These are phyloP conservation scores for Sebastes iracundus DNA, from an alignment of 2,797 vertebrate species.

Conservation along the genomic window DNA sequence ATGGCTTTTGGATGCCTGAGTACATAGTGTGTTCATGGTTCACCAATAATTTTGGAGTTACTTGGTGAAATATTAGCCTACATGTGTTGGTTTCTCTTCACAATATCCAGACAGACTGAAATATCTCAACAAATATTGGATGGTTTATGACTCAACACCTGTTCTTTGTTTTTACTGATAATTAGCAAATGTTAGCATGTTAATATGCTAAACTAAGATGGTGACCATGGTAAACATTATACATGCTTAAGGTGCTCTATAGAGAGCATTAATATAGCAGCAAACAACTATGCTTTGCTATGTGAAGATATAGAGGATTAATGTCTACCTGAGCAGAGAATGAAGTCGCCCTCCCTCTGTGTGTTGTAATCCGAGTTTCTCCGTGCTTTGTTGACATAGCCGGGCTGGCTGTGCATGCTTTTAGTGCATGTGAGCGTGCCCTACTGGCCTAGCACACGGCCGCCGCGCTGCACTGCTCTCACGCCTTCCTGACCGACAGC, in stretches of 20 bases:
- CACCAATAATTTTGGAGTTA: not conserved
- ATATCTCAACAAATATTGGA: not conserved
- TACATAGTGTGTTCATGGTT: not conserved
- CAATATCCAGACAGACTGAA: not conserved
- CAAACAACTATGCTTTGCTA: not conserved
- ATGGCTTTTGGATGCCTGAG: not conserved
- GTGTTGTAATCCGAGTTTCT: too few species aligned
- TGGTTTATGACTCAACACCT: not conserved
- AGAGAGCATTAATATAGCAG: not conserved
- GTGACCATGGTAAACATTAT: not conserved
- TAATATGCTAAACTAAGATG: not conserved
- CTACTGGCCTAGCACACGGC: too few species aligned
- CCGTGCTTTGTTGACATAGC: too few species aligned
- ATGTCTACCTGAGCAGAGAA: too few species aligned
- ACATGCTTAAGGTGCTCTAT: too few species aligned
- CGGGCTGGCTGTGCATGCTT: too few species aligned
- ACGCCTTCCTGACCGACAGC: too few species aligned
- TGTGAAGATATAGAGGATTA: too few species aligned
- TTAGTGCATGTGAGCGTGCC: too few species aligned
- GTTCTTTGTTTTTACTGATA: not conserved
- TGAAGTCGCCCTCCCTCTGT: too few species aligned
- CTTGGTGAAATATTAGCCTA: not conserved
- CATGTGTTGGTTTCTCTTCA: not conserved
- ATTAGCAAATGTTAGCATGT: not conserved
- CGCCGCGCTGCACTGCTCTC: too few species aligned